Conservation (phyloP, 2,888 invertebrate genomes). For the Hirtodrosophila confusa region DNA sequence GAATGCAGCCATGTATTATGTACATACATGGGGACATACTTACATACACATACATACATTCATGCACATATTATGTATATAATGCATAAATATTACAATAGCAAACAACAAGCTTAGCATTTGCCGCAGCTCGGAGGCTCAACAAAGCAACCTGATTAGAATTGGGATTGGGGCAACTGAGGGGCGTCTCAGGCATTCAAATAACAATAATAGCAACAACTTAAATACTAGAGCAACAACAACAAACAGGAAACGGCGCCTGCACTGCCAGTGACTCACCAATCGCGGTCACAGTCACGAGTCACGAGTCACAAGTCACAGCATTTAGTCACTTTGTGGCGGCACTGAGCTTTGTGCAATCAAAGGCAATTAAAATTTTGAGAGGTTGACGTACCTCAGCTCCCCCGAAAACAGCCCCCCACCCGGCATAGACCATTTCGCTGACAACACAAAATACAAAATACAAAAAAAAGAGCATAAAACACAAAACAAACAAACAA, state of each 20-base stretch:
- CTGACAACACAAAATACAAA: conserved; percentile 4
- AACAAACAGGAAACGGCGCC: conserved; percentile 38
- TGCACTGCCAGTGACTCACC: conserved; percentile 29
- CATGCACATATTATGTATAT: too few species aligned
- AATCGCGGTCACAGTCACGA: conserved; percentile 13
- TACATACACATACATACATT: background rate
- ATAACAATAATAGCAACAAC: background rate
- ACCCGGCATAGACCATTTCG: background rate
- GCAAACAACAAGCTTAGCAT: conserved; percentile 2
- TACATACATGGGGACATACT: too few species aligned
- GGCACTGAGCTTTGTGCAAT: conserved; percentile 63
- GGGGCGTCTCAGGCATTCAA: conserved; percentile 34
- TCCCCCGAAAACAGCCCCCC: background rate
- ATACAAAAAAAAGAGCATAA: too few species aligned
- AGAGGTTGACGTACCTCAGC: conserved; percentile 10
- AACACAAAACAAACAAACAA: background rate
- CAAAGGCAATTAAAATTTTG: conserved; percentile 59
- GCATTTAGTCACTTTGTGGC: conserved; percentile 15
- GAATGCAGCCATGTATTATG: conserved; percentile 6
- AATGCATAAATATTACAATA: conserved; percentile 11
- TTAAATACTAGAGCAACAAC: conserved; percentile 11
- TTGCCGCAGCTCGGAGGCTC: background rate
- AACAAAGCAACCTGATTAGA: conserved; percentile 26
- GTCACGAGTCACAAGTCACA: conserved; percentile 5
- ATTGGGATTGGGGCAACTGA: conserved; percentile 5